phyloP scores from a whole-genome alignment of 2,888 invertebrate genomes.

The Lasius platythorax region DNA sequence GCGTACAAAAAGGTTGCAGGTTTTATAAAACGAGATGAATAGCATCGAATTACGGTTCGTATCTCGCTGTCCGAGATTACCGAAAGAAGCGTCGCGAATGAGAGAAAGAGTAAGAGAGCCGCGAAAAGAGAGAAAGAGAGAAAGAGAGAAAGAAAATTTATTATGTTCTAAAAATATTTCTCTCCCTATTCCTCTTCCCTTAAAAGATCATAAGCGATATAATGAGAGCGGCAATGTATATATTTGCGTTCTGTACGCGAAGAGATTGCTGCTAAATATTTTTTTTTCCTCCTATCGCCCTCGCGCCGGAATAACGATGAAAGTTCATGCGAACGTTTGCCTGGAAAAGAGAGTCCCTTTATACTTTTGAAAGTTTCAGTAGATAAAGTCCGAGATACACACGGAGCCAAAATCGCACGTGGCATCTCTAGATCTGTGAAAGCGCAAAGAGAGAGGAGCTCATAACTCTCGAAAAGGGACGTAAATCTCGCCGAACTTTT shows the following conservation, averaged over 20 bases:
- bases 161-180: not conserved
- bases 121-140: not conserved
- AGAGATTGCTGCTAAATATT: not conserved
- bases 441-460: not conserved
- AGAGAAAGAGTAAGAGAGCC: not conserved
- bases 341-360: slow-evolving; percentile 18
- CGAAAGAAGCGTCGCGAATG: not conserved
- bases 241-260: not conserved
- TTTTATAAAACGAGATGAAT: slow-evolving; percentile 18
- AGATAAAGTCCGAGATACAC: not conserved
- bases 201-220: not conserved
- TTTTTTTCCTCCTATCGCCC: not conserved
- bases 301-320: not conserved
- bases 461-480: not conserved
- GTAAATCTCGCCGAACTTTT: slow-evolving; percentile 27
- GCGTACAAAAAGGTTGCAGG: not conserved
- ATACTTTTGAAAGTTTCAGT: slow-evolving; percentile 13
- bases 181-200: not conserved
- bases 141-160: not conserved
- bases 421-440: not conserved
- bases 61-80: not conserved
- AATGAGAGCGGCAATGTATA: not conserved
- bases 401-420: slow-evolving; percentile 6
- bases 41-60: slow-evolving; percentile 15
- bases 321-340: not conserved